Conservation (phyloP, 2,113 vertebrate genomes). For the Excalfactoria chinensis region DNA sequence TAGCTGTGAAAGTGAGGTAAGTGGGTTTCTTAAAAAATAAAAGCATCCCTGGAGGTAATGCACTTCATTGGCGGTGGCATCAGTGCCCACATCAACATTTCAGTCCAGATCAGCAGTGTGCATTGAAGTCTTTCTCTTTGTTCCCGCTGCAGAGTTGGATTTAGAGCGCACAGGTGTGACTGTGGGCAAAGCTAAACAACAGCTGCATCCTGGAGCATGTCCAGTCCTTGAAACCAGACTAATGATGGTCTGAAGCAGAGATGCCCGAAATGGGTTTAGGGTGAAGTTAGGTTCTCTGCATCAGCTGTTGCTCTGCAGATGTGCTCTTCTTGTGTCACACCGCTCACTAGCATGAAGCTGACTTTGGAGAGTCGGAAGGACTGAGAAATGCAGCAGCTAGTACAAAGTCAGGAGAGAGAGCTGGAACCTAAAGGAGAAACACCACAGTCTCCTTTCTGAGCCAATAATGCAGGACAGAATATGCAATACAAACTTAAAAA, state of each 20-base stretch:
- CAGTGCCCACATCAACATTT: neutral
- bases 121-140: neutral
- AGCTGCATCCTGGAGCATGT: neutral
- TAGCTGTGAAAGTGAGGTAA: neutral
- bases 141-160: neutral
- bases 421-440: neutral
- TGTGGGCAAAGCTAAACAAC: neutral
- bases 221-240: accelerated
- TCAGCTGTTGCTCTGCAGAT: neutral
- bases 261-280: neutral
- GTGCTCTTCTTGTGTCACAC: neutral
- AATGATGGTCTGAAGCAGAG: neutral
- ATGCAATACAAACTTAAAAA: conserved; percentile 26
- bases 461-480: conserved; percentile 30
- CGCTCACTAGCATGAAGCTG: neutral
- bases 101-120: neutral
- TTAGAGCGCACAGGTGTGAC: neutral
- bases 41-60: neutral
- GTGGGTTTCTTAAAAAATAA: neutral
- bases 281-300: neutral
- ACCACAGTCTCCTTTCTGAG: neutral
- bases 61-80: neutral
- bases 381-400: neutral
- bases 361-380: neutral
- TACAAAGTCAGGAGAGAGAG: neutral